phyloP scores from a whole-genome alignment of 2,888 invertebrate species.

The Tuta absoluta region DNA sequence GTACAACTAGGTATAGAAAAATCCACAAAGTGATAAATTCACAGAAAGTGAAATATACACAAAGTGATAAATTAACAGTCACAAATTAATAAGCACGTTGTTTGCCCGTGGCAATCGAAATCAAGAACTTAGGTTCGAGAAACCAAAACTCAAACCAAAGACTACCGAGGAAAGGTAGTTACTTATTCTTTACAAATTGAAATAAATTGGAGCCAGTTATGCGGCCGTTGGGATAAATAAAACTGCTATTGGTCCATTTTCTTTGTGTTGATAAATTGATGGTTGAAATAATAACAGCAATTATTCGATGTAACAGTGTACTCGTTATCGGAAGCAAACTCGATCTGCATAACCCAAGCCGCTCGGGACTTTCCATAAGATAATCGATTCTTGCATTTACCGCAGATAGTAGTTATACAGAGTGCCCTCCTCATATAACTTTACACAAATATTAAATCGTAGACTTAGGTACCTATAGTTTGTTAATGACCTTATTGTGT shows the following conservation, averaged over 20 bases:
- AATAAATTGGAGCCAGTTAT: slow-evolving; percentile 5
- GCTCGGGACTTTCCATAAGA: background rate
- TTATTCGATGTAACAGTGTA: background rate
- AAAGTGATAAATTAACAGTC: too few species aligned
- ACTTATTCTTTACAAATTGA: background rate
- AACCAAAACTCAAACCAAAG: too few species aligned
- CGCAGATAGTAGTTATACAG: background rate
- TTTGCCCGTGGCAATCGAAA: too few species aligned
- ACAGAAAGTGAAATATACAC: too few species aligned
- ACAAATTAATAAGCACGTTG: too few species aligned
- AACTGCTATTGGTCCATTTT: slow-evolving; percentile 1
- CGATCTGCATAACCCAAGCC: background rate
- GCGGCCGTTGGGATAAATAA: slow-evolving; percentile 1
- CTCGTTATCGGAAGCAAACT: background rate
- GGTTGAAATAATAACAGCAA: slow-evolving; percentile 10
- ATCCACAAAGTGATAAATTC: too few species aligned
- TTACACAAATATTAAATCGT: background rate
- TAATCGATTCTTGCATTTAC: slow-evolving; percentile 10
- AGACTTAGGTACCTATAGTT: too few species aligned
- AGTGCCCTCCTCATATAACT: background rate
- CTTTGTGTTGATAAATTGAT: slow-evolving; percentile 2
- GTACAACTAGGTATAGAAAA: too few species aligned
- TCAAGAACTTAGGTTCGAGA: too few species aligned
- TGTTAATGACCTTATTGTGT: too few species aligned
- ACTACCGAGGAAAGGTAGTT: too few species aligned